Conservation (phyloP, 2,888 invertebrate species). For the Andrena bucephala region DNA sequence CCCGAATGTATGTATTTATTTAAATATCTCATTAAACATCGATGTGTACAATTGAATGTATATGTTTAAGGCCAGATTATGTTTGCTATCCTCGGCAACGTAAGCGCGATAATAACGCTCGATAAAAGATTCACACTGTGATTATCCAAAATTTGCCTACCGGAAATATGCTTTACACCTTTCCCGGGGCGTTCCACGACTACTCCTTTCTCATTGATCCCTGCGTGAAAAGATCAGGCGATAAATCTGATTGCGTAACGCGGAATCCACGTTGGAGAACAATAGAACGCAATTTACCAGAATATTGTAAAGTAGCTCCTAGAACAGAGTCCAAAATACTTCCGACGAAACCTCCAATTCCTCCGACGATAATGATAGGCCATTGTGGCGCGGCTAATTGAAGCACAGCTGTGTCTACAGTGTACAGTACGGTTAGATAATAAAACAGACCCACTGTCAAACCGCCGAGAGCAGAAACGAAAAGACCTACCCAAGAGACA, state of each 20-base stretch:
- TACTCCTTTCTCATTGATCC: conserved; percentile 89
- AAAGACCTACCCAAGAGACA: conserved; percentile 88
- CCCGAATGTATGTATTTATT: neutral
- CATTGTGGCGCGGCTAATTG: conserved; percentile 90
- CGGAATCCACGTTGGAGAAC: neutral
- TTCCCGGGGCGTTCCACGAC: conserved; percentile 91
- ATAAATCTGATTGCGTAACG: neutral
- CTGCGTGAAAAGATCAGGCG: conserved; percentile 84
- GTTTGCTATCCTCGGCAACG: conserved; percentile 89
- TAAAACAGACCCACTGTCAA: conserved; percentile 90
- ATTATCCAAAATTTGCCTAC: conserved; percentile 92
- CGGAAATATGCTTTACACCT: conserved; percentile 91
- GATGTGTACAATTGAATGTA: neutral
- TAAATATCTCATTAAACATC: conserved; percentile 8
- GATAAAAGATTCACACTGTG: conserved; percentile 95
- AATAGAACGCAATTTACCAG: conserved; percentile 86
- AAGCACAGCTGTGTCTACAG: conserved; percentile 87
- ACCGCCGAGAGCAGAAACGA: conserved; percentile 89
- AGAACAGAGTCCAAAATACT: conserved; percentile 93
- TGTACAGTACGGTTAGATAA: conserved; percentile 89
- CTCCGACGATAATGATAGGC: conserved; percentile 91
- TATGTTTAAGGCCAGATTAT: conserved; percentile 85
- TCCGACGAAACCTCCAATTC: conserved; percentile 91
- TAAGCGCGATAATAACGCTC: conserved; percentile 90
- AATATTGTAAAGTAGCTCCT: conserved; percentile 94